phyloP scores from a whole-genome alignment of 2,888 invertebrate genomes.

The Cepaea hortensis region DNA sequence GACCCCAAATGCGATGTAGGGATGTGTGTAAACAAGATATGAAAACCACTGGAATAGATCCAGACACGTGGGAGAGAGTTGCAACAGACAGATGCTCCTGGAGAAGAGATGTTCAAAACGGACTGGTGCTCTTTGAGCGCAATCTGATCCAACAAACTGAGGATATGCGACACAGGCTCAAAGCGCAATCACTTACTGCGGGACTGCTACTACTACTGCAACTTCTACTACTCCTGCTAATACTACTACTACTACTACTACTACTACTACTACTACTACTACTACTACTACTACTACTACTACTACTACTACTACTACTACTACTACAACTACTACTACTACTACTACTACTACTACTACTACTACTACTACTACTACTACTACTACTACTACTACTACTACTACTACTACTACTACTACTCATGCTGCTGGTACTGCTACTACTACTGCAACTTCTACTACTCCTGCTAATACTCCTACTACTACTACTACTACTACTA shows the following conservation, averaged over 20 bases:
- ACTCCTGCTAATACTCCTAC: conserved; percentile 23
- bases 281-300: conserved; percentile 29
- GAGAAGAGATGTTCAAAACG: no score
- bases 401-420: conserved; percentile 37
- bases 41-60: no score
- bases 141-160: no score
- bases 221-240: conserved; percentile 35
- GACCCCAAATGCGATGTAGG: no score
- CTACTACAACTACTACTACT: conserved; percentile 38
- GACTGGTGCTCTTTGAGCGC: no score
- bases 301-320: conserved; percentile 33
- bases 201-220: conserved; percentile 1
- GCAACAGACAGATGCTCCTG: no score
- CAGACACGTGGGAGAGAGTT: no score
- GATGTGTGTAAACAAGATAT: no score
- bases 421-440: no score
- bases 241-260: conserved; percentile 37
- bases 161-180: no score
- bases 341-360: conserved; percentile 36
- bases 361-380: conserved; percentile 35
- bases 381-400: conserved; percentile 20
- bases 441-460: no score
- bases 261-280: conserved; percentile 33
- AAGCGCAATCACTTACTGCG: no score
- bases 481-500: conserved; percentile 34